Percentiles rank a stretch among this genome's conserved stretches.
Conservation (phyloP, 1,140 invertebrate species). For the Chlorops oryzae region DNA sequence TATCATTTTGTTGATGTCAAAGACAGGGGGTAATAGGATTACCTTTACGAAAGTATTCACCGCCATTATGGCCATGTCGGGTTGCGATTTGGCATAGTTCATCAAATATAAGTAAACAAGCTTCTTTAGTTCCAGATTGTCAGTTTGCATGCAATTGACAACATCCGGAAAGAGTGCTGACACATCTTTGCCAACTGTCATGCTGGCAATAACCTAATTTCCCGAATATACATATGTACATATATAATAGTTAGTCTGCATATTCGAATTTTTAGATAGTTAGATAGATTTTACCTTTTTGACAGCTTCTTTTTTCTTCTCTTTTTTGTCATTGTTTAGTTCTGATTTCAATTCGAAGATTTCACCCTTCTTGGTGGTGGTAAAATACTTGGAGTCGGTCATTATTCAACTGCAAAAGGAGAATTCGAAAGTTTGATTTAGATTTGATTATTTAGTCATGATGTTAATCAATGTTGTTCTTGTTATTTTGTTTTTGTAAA, state of each 20-base stretch:
- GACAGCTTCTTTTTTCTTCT: conserved; percentile 99
- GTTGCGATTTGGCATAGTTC: conserved; percentile 99
- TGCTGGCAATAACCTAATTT: conserved; percentile 91
- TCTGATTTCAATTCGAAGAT: conserved; percentile 99
- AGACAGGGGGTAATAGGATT: conserved; percentile 34
- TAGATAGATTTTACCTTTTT: conserved; percentile 71
- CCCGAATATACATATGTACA: not conserved
- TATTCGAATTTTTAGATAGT: no score
- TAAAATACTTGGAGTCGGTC: conserved; percentile 99
- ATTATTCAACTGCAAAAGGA: no score
- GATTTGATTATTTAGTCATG: no score
- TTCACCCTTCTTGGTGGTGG: conserved; percentile 99
- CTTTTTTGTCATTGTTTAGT: conserved; percentile 99
- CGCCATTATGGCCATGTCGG: conserved; percentile 99
- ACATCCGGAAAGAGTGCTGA: conserved; percentile 97
- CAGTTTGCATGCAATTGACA: conserved; percentile 99
- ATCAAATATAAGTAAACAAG: conserved; percentile 98
- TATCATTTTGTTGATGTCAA: conserved; percentile 19
- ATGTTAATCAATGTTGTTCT: no score
- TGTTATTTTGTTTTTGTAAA: no score
- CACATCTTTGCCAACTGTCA: conserved; percentile 98
- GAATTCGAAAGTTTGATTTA: no score
- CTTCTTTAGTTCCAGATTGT: conserved; percentile 99
- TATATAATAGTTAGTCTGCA: not conserved
- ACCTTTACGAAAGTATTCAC: conserved; percentile 99